phyloP scores from a whole-genome alignment of 2,797 vertebrate species.

The Podarcis siculus region DNA sequence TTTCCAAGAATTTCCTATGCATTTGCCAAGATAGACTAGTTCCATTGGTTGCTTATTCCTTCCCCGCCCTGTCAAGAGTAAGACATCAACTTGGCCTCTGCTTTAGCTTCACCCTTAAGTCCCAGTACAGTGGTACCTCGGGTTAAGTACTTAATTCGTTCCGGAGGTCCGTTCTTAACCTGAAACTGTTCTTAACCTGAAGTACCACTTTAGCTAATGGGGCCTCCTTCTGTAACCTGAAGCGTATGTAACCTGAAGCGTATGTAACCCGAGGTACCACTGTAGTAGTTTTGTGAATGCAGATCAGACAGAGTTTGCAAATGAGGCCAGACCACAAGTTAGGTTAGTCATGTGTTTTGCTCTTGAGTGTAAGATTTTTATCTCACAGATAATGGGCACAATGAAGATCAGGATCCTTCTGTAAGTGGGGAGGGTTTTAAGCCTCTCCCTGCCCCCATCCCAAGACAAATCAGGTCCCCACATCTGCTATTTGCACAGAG shows the following conservation, averaged over 20 bases:
- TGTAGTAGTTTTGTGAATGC: not conserved
- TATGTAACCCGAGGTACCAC: too few relatives aligned
- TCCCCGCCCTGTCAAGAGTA: not conserved
- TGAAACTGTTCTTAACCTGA: too few relatives aligned
- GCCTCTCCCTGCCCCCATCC: not conserved
- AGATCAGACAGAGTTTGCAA: not conserved
- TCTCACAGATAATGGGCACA: not conserved
- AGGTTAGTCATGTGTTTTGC: not conserved
- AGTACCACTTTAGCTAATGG: too few relatives aligned
- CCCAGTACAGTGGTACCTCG: too few relatives aligned
- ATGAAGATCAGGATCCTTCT: not conserved
- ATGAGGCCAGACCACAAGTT: not conserved
- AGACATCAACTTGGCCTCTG: slow-evolving; percentile 18
- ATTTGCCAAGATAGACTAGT: not conserved
- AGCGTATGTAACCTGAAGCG: too few relatives aligned
- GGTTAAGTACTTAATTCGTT: too few relatives aligned
- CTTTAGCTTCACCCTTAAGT: not conserved
- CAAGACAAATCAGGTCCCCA: not conserved
- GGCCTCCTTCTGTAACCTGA: too few relatives aligned
- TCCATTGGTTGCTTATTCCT: not conserved
- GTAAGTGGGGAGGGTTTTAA: not conserved
- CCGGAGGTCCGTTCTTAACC: too few relatives aligned
- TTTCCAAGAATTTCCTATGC: not conserved
- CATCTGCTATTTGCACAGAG: not conserved
- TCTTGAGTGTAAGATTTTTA: not conserved